phyloP scores from a whole-genome alignment of 2,113 vertebrate genomes.

The Crotalus horridus region DNA sequence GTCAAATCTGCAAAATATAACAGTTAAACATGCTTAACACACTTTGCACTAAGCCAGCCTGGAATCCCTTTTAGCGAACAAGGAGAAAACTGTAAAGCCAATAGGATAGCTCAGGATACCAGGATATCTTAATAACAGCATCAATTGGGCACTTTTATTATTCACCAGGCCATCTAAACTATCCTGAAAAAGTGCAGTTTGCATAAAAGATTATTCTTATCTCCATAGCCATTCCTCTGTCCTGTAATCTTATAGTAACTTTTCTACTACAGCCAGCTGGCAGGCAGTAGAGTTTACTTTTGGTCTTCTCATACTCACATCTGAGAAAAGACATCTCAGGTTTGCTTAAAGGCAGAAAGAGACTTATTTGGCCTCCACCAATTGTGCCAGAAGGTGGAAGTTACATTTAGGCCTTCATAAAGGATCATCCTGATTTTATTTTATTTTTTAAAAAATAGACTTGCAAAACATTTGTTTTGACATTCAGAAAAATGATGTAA shows the following conservation, averaged over 20 bases:
- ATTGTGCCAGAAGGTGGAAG: neutral
- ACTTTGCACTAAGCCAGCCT: neutral
- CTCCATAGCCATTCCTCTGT: constrained; percentile 62
- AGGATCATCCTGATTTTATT: neutral
- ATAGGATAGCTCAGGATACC: constrained; percentile 38
- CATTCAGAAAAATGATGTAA: neutral
- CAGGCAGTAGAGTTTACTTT: constrained; percentile 54
- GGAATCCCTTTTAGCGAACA: neutral
- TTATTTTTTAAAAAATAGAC: neutral
- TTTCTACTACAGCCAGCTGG: constrained; percentile 58
- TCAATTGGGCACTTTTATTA: constrained; percentile 46
- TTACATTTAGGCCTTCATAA: neutral
- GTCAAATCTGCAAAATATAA: constrained; percentile 61
- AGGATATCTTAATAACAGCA: constrained; percentile 27
- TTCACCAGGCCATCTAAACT: constrained; percentile 48
- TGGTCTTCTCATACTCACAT: constrained; percentile 48
- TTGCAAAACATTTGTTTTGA: neutral
- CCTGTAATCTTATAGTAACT: constrained; percentile 61
- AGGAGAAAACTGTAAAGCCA: constrained; percentile 35
- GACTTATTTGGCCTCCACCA: neutral
- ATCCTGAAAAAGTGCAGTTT: constrained; percentile 59
- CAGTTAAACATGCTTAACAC: constrained; percentile 33
- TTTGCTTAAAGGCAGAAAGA: neutral
- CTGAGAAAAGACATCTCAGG: constrained; percentile 34
- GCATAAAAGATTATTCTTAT: constrained; percentile 66